Conservation (phyloP, 2,888 invertebrate genomes). For the Ferdinandea cuprea region DNA sequence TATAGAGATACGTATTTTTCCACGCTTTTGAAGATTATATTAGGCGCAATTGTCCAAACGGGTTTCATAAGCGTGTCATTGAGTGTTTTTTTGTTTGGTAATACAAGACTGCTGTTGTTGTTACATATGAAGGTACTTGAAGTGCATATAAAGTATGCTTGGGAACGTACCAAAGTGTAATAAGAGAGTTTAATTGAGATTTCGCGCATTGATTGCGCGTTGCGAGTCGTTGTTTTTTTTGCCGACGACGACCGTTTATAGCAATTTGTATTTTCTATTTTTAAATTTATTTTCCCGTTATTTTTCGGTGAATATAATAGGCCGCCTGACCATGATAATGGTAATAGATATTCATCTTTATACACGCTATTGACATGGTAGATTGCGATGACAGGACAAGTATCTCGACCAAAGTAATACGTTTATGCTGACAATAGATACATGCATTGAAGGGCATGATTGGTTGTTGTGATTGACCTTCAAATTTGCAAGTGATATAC, state of each 20-base stretch:
- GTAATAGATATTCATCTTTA: constrained; percentile 56
- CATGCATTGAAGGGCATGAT: neutral
- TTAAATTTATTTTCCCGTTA: neutral
- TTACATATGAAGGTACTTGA: constrained; percentile 71
- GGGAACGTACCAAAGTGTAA: constrained; percentile 49
- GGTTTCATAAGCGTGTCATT: constrained; percentile 68
- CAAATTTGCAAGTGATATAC: no score
- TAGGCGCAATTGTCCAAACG: constrained; percentile 64
- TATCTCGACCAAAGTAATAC: neutral
- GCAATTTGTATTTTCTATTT: constrained; percentile 12
- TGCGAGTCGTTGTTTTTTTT: no score
- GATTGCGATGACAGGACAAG: neutral
- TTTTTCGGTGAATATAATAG: constrained; percentile 22
- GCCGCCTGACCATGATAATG: constrained; percentile 51
- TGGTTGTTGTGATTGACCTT: neutral
- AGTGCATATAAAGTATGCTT: constrained; percentile 65
- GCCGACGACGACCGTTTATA: neutral
- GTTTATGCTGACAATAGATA: neutral
- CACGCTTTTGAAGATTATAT: constrained; percentile 55
- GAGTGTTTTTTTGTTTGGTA: constrained; percentile 59
- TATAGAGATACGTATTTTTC: constrained; percentile 19
- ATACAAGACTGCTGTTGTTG: constrained; percentile 34
- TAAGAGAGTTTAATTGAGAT: constrained; percentile 63
- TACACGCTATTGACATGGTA: constrained; percentile 12
- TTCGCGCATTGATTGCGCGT: constrained; percentile 47